Evolutionary conservation across 2,888 invertebrate genomes (phyloP), one percentile per base, ranked within the genome.

Genomic region (Metopia argyrocephala): DNA sequence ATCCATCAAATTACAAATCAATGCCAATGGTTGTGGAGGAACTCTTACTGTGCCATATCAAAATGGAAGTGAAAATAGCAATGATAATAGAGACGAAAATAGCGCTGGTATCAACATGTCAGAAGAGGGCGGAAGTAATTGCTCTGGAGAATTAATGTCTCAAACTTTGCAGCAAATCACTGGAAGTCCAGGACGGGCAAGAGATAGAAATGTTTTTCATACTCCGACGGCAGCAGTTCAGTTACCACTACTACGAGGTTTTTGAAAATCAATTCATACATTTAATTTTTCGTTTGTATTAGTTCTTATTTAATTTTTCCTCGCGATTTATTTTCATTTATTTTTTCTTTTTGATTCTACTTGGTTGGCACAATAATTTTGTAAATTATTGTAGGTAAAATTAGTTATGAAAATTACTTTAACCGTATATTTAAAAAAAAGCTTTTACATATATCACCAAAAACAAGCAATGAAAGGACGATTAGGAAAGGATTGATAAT

Each of bases 201-300:
- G 91, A 82, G 91, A 91, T 87, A 88, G 91, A 76, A 90, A 91
- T 87, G 84, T 91, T 61, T 91, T 90, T 84, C 87, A 90, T 83
- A 87, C 87, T 83, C 87, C 90, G 59, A 46, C 71, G 83, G 87
- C 87, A 83, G 89, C 89, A 65, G 84, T 87, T 83, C 86, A 90
- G 59, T 86, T 91, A 85, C 89, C 90, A 84, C 85, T 90, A 84
- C 86, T 91, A 85, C 88, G 90, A 91, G 91, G 91, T 91, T 87
- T 86, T 85, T 86, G 83, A 48, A 76, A 73, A 66, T 56, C 50
- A 69, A 69, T 70, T 62, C 52, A 78, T 76, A 27, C 46, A 52
- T 61, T n/a, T n/a, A 12, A 7, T 46, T 56, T 65, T 73, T 31
- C 9, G 9, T 64, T 68, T 61, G 5, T 54, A 48, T 61, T n/a